phyloP scores from a whole-genome alignment of 2,113 vertebrate genomes.

The Anoura caudifer region DNA sequence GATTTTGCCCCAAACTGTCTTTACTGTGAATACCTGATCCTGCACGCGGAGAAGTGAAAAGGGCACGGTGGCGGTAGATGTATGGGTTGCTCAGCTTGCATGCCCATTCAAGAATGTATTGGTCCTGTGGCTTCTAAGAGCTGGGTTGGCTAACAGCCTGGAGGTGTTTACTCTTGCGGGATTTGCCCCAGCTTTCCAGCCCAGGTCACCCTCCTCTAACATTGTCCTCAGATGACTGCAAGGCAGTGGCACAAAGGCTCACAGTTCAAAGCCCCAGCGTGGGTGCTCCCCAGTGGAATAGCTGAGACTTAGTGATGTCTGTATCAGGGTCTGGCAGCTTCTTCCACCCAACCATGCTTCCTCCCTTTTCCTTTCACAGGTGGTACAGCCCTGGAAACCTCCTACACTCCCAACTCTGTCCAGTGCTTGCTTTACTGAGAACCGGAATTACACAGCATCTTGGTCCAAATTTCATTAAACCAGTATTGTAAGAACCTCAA shows the following conservation, averaged over 20 bases:
- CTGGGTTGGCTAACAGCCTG: background rate
- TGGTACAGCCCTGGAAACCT: background rate
- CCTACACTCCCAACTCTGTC: background rate
- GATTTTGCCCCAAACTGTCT: background rate
- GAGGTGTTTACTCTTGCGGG: background rate
- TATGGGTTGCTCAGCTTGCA: background rate
- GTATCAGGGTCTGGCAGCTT: background rate
- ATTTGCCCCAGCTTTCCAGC: background rate
- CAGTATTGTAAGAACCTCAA: background rate
- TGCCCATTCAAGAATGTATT: background rate
- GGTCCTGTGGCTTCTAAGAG: background rate
- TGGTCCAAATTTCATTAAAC: background rate
- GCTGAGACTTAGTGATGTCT: background rate
- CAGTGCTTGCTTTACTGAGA: background rate
- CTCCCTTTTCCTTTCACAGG: no score
- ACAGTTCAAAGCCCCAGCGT: background rate
- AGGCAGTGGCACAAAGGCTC: background rate
- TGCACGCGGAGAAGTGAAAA: background rate
- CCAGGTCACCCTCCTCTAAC: fast-evolving
- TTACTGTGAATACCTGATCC: background rate
- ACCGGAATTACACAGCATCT: background rate
- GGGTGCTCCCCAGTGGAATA: background rate
- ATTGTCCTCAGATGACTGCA: background rate
- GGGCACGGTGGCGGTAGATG: background rate
- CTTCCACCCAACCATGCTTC: background rate